Percentiles rank a stretch among this genome's conserved stretches.
phyloP scores from a whole-genome alignment of 2,797 vertebrate genomes.

The Labroides dimidiatus region DNA sequence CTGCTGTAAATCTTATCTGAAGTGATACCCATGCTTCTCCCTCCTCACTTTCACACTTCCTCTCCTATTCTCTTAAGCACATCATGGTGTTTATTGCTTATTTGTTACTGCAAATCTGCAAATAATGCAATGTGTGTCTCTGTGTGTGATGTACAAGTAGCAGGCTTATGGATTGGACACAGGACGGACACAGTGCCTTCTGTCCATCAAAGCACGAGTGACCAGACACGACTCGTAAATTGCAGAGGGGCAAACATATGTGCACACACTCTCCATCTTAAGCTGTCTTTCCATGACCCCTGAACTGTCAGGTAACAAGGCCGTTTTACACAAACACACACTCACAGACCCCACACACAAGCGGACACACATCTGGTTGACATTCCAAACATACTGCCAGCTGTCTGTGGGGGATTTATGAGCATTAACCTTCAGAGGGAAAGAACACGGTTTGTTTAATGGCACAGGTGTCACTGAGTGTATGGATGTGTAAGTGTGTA shows the following conservation, averaged over 20 bases:
- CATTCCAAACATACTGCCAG: constrained; percentile 56
- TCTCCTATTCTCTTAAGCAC: not conserved
- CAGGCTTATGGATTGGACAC: not conserved
- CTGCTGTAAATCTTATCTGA: constrained; percentile 56
- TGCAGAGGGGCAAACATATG: constrained; percentile 32
- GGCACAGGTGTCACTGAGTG: constrained; percentile 50
- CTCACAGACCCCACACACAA: constrained; percentile 7
- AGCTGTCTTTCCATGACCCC: constrained; percentile 43
- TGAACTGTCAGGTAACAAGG: constrained; percentile 59
- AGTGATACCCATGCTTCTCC: constrained; percentile 37
- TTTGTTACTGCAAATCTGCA: constrained; percentile 14
- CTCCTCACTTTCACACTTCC: constrained; percentile 7
- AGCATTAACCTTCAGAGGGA: constrained; percentile 57
- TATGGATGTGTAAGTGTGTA: constrained; percentile 14
- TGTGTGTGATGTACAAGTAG: constrained; percentile 36
- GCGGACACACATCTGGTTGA: constrained; percentile 51
- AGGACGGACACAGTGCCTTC: constrained; percentile 33
- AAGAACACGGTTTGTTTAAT: constrained; percentile 56
- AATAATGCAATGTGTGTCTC: constrained; percentile 32
- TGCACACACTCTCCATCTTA: constrained; percentile 16
- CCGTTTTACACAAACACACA: constrained; percentile 39
- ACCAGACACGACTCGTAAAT: constrained; percentile 50
- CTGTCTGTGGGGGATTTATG: constrained; percentile 55
- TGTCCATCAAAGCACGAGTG: constrained; percentile 33
- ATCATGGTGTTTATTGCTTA: not conserved